These are phyloP conservation scores for Berghia stephanieae DNA, from an alignment of 1,140 invertebrate species.

Conservation along the genomic window DNA sequence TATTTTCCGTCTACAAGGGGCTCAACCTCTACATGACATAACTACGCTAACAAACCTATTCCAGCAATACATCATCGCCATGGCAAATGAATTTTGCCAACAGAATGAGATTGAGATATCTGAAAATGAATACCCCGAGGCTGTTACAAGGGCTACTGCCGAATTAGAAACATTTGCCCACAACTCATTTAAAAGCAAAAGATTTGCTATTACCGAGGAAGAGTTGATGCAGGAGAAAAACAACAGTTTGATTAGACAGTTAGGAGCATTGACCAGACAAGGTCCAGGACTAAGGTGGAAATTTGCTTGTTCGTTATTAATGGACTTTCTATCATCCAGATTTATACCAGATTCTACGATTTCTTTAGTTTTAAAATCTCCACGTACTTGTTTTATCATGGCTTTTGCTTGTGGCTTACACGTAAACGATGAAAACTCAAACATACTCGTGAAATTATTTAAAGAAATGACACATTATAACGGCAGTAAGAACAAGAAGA, in stretches of 20 bases:
- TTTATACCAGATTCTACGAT: slow-evolving; percentile 44
- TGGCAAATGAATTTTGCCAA: slow-evolving; percentile 25
- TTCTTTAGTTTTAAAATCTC: no score
- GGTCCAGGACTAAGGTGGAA: slow-evolving; percentile 27
- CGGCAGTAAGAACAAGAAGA: no score
- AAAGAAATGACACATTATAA: no score
- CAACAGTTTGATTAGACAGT: slow-evolving; percentile 39
- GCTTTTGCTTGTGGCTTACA: no score
- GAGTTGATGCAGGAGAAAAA: slow-evolving; percentile 22
- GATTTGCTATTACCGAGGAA: not conserved
- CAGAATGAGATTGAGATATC: not conserved
- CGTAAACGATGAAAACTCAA: no score
- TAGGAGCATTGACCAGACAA: slow-evolving; percentile 42
- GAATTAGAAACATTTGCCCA: slow-evolving; percentile 21
- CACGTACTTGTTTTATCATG: no score
- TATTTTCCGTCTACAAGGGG: slow-evolving; percentile 32
- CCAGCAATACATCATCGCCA: slow-evolving; percentile 26
- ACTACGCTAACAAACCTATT: slow-evolving; percentile 16
- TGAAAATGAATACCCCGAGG: not conserved
- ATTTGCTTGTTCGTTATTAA: slow-evolving; percentile 42
- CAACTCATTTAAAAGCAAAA: not conserved
- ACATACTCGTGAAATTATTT: no score
- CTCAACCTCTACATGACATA: not conserved
- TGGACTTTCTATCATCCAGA: slow-evolving; percentile 50
- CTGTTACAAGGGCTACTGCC: slow-evolving; percentile 12